Evolutionary conservation across 2,113 vertebrate genomes (phyloP), one percentile per base, ranked within the genome.

Genomic region (Okapia johnstoni): DNA sequence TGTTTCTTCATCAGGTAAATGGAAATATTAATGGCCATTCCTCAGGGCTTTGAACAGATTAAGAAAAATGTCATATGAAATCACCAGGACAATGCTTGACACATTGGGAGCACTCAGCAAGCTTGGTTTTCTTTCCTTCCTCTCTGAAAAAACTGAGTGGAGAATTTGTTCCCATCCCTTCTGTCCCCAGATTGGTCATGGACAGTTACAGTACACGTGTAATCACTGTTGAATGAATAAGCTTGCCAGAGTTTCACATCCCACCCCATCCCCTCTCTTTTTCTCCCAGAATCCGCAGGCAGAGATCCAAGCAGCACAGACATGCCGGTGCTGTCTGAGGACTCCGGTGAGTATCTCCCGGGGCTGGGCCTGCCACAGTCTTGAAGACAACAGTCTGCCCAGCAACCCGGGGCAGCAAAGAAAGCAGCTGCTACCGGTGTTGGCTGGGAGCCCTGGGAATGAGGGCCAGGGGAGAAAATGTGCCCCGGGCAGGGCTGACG

Each of bases 291-390:
- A 81, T 40, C 90, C 19, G 9, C 58, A 84, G 96, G 85, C 90
- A 46, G 90, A 54, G 63, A 60, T 58, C 86, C 86, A 95, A 90
- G 54, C 96, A 85, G 97, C 54, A 98, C 83, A 99, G 98, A 98
- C 98, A 99, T 99, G 99, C 99, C 99, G 8, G 99, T 99, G 92
- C 98, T 99, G 77, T 99, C 99, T 0, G 99, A 99, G 95, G 99
- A 98, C 98, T 99, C 99, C 89, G 99, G 99, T 99, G 98, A 98
- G 94, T 90, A 11, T 57, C 0, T 91, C n/a, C 83, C 19, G 19
- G 30, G 23, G 30, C 94, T n/a, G 25, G 46, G 30, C 40, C 55
- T 60, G 40, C 57, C 3, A 2, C 3, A 23, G 43, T 46, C 40
- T 30, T 43, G 28, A 50, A 13, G 73, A 66, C 21, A 2, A 26